phyloP scores from a whole-genome alignment of 2,797 vertebrate genomes.

The Falco naumanni region DNA sequence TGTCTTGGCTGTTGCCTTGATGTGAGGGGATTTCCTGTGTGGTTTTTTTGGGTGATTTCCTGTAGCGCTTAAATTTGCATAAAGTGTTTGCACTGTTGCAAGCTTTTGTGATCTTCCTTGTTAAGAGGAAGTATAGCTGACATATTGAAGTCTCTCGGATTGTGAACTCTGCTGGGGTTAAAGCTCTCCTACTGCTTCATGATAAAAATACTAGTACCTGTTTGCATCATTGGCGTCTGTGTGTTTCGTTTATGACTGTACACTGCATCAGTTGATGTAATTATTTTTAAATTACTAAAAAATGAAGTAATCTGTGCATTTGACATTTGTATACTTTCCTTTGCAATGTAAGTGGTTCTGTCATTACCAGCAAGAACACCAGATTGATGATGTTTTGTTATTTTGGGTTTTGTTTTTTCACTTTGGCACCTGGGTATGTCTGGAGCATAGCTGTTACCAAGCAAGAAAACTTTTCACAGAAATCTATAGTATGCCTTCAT shows the following conservation, averaged over 20 bases:
- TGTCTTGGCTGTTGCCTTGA: background rate
- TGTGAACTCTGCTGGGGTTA: background rate
- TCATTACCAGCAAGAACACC: background rate
- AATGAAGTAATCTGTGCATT: background rate
- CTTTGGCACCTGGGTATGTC: too few species aligned
- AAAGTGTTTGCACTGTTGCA: too few species aligned
- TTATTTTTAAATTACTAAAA: background rate
- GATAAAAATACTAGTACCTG: background rate
- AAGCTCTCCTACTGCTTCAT: background rate
- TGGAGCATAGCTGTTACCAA: background rate
- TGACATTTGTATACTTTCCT: background rate
- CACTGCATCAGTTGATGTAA: too few species aligned
- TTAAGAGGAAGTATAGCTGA: background rate
- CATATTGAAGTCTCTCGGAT: background rate
- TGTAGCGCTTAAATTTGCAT: background rate
- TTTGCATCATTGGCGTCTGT: background rate
- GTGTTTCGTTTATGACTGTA: background rate
- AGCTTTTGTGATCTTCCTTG: background rate
- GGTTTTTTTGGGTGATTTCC: background rate
- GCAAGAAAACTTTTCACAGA: background rate
- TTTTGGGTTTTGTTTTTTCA: too few species aligned
- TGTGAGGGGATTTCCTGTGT: background rate
- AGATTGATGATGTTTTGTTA: too few species aligned
- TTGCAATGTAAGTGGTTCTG: background rate
- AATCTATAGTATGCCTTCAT: background rate